phyloP scores from a whole-genome alignment of 2,888 invertebrate species.

The Tenthredo notha region DNA sequence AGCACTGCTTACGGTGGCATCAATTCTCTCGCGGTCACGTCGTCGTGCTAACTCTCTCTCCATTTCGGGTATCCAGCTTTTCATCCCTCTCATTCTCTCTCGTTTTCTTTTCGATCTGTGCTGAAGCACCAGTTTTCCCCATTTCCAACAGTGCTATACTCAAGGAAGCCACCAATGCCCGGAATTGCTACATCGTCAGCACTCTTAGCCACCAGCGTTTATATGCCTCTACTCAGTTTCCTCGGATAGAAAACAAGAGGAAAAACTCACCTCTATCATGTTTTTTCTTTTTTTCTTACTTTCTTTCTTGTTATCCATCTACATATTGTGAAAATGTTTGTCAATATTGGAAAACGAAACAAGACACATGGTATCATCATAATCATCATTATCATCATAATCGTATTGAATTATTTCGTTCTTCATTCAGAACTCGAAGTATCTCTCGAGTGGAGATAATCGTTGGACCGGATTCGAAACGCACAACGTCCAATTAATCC shows the following conservation, averaged over 20 bases:
- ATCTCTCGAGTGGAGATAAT: slow-evolving; percentile 30
- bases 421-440: slow-evolving; percentile 1
- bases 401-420: not conserved
- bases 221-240: not conserved
- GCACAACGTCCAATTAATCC: slow-evolving; percentile 38
- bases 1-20: slow-evolving; percentile 32
- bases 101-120: not conserved
- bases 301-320: not conserved
- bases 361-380: not conserved
- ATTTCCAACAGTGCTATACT: slow-evolving; percentile 30
- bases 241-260: not conserved
- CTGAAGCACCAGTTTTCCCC: slow-evolving; percentile 1
- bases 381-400: too few species aligned
- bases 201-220: not conserved
- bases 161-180: not conserved
- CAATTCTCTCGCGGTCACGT: slow-evolving; percentile 45
- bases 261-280: not conserved
- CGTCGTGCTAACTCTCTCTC: slow-evolving; percentile 34
- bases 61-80: slow-evolving; percentile 16
- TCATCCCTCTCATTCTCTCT: slow-evolving; percentile 9
- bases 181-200: slow-evolving; percentile 45
- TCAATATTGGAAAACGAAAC: not conserved
- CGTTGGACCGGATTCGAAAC: slow-evolving; percentile 35
- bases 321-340: not conserved
- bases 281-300: not conserved